Evolutionary conservation across 2,797 vertebrate species (phyloP).

Genomic region (Peromyscus nudipes): DNA sequence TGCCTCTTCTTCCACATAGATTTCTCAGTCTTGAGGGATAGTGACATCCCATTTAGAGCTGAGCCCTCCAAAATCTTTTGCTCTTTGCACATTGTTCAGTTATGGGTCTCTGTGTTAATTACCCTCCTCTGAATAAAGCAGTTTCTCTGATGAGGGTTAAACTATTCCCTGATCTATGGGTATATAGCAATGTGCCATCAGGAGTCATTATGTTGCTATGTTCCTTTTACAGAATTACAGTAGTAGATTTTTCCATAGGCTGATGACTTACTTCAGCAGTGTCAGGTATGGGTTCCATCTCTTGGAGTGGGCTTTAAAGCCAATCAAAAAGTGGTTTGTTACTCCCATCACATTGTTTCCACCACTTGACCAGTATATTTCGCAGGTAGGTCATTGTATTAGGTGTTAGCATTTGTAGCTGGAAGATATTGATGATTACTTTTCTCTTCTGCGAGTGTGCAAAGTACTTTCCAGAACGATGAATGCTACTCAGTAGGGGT

Average conservation of each 20-base stretch:
- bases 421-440: neutral
- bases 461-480: neutral
- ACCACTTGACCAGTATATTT: no score
- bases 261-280: neutral
- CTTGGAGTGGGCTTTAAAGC: neutral
- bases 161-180: neutral
- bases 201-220: neutral
- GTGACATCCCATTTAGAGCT: neutral
- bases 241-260: neutral
- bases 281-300: neutral
- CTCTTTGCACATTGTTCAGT: no score
- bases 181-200: neutral
- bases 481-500: neutral
- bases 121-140: neutral
- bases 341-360: neutral
- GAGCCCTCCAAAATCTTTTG: neutral
- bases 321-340: neutral
- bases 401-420: neutral
- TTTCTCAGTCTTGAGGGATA: neutral
- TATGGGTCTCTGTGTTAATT: neutral
- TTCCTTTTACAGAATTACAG: neutral
- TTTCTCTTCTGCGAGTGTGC: neutral
- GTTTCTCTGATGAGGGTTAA: neutral
- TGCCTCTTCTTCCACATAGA: neutral
- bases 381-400: neutral